These are phyloP conservation scores for Drosophila setosimentum DNA, from an alignment of 2,888 invertebrate species.

Conservation along the genomic window DNA sequence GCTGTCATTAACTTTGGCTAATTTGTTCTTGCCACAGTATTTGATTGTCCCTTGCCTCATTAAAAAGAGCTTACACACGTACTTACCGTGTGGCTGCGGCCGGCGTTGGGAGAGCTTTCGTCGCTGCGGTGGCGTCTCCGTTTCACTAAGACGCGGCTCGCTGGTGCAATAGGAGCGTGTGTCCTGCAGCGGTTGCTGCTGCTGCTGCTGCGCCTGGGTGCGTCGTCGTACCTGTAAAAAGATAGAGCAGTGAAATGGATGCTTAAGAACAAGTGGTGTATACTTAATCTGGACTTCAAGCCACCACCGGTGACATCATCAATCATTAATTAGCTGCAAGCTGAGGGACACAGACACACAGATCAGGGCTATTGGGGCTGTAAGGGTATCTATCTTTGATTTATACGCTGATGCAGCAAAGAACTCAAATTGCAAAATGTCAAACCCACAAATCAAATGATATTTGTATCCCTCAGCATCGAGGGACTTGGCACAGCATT, in stretches of 20 bases:
- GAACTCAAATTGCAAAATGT: conserved; percentile 74
- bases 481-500: conserved; percentile 44
- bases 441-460: conserved; percentile 69
- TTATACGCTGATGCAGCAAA: conserved; percentile 56
- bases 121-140: conserved; percentile 87
- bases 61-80: conserved; percentile 37
- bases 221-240: conserved; percentile 82
- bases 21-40: conserved; percentile 57
- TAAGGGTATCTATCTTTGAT: conserved; percentile 48
- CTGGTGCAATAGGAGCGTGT: conserved; percentile 87
- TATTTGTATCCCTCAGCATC: conserved; percentile 54
- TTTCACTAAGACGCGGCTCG: conserved; percentile 88
- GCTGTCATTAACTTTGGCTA: conserved; percentile 67
- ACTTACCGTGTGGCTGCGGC: conserved; percentile 84
- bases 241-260: background rate
- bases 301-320: conserved; percentile 34
- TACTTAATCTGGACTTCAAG: conserved; percentile 39
- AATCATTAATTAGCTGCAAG: conserved; percentile 48
- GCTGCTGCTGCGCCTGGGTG: conserved; percentile 83
- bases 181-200: conserved; percentile 83
- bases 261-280: conserved; percentile 29
- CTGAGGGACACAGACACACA: background rate
- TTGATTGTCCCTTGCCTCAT: conserved; percentile 56
- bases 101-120: conserved; percentile 85
- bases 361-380: background rate